phyloP scores from a whole-genome alignment of 2,888 invertebrate genomes.

The Ophion obscuratus region DNA sequence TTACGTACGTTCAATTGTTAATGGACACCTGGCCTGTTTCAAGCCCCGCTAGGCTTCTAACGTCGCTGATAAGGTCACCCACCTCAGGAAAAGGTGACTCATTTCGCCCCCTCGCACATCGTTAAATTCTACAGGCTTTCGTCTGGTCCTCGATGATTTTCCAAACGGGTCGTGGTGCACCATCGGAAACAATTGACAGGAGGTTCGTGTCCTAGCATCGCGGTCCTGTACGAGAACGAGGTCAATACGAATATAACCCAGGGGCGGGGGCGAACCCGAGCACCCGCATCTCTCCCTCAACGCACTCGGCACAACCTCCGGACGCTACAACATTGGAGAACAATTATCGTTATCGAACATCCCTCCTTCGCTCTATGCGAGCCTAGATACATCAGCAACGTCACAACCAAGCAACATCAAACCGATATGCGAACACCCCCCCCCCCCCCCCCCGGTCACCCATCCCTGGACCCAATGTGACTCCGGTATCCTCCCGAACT shows the following conservation, averaged over 20 bases:
- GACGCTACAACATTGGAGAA: constrained; percentile 54
- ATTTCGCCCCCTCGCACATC: too few species aligned
- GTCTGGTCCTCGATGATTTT: too few species aligned
- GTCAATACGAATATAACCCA: constrained; percentile 59
- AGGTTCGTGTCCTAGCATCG: constrained; percentile 28
- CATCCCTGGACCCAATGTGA: constrained; percentile 9
- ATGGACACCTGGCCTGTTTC: too few species aligned
- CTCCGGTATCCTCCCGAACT: too few species aligned
- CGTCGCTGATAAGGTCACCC: neutral
- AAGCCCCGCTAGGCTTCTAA: neutral
- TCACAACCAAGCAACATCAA: constrained; percentile 36
- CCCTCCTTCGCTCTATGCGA: constrained; percentile 32
- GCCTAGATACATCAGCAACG: constrained; percentile 43
- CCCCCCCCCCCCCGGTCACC: constrained; percentile 22
- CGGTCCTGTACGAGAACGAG: constrained; percentile 45
- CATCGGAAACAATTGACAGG: constrained; percentile 27
- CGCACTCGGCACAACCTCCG: constrained; percentile 35
- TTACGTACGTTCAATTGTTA: too few species aligned
- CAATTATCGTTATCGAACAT: constrained; percentile 66
- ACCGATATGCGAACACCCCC: constrained; percentile 25
- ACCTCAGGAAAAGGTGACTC: neutral
- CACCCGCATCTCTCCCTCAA: constrained; percentile 34
- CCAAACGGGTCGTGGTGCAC: neutral
- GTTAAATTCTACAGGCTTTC: too few species aligned
- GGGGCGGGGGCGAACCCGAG: constrained; percentile 10